Base-by-base conservation (phyloP, 2,888 invertebrate species). In the Molorchus minor region DNA sequence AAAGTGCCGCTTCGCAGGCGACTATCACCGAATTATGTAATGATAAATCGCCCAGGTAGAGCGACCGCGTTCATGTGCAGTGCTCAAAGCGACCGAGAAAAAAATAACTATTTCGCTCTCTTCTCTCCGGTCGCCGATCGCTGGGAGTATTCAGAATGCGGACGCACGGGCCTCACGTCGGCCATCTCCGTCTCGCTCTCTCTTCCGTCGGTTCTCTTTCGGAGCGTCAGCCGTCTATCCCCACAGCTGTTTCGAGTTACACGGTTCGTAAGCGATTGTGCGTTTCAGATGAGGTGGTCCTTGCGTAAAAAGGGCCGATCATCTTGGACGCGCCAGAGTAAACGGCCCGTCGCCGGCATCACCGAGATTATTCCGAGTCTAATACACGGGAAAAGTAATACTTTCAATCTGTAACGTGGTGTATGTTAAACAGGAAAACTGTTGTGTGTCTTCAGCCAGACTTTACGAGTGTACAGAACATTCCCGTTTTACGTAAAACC, bases 211-310 rank as follows among this genome's bases (percentile, higher is more conserved):
- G n/a, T n/a, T n/a, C n/a, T 25, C 15, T 12, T 21, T 19, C 4
- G 16, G 16, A 25, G 25, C 25, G 33, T 33, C 33, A n/a, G 10
- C 33, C 19, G 15, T 13, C 21, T 7, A 45, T 40, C 52, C 30
- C 49, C 53, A 67, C 72, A 72, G 72, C 72, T 72, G 72, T 71
- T 72, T 70, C 68, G 62, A 67, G 70, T 73, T 72, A 68, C 72
- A 73, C 72, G 72, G 64, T 68, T 70, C 64, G 62, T 49, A 33
- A 40, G 36, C 59, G 35, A 43, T 38, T 19, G 57, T 46, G 20
- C 30, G 41, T 52, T 33, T 33, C 33, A 33, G 33, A 3, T n/a
- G 29, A 43, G 43, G 20, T 5, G 8, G 3, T 19, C 19, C 17
- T 47, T 47, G 15, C 47, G 47, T 36, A 36, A 36, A 47, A 47